Evolutionary conservation across 1,140 invertebrate species (phyloP), one percentile per base, ranked within the genome.

Genomic region (Trachymyrmex septentrionalis): DNA sequence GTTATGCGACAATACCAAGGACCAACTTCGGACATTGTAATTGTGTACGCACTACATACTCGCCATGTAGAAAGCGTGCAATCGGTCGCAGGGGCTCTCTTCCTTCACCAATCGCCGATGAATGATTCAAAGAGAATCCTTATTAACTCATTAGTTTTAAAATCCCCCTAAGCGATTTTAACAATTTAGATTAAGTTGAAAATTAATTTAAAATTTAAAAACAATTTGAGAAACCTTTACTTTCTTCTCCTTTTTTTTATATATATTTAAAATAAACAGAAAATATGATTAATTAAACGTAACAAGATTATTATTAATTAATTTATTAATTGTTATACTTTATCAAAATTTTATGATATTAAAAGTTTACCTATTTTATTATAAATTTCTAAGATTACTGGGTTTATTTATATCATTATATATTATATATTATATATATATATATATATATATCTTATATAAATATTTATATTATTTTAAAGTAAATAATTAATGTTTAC

Each of bases 1-100:
- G 63, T 90, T 87, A 85, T 75, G 88, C 89, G 80, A 87, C 88
- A 77, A 86, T 87, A 90, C 88, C 89, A 88, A 91, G 86, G 88
- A 90, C 89, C 86, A 88, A 90, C 81, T 90, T 90, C 69, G 88
- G 88, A 2, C 85, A 69, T 78, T 67, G 75, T 75, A 80, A 77
- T 82, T 69, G 55, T 55, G 55, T 77, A 76, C 86, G 64, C 87
- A 73, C 85, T 77, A 84, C 77, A 78, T 87, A 82, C 81, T 24
- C 75, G 77, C n/a, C 76, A 86, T 85, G 86, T 90, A 82, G 86
- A 91, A 91, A 90, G 88, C 67, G 75, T 86, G 59, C 55, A 67
- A 85, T 84, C 53, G 53, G 64, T 69, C 50, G 53, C 88, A 90
- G 80, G 75, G 48, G 7, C 64, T 71, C 61, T 89, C 73, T 66